Evolutionary conservation across 2,888 invertebrate genomes (phyloP), one percentile per base, ranked within the genome.

Genomic region (Phasia obesa): DNA sequence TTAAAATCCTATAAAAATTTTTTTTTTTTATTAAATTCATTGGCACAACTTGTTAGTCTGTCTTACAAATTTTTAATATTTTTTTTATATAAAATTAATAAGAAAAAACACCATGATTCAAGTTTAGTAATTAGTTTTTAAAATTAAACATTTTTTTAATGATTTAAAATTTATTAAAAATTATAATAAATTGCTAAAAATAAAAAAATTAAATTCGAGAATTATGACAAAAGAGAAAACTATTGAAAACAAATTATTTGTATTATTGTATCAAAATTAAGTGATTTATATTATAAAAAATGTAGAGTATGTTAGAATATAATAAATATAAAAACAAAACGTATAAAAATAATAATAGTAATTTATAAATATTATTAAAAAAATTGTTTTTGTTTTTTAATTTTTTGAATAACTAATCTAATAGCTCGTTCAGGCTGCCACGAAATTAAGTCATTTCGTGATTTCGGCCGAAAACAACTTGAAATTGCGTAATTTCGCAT

Each of bases 261-360:
- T 65, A 71, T 65, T 60, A 76, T 67, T 76, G 75, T 79, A 79
- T 25, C 71, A 79, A 79, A 79, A 71, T 71, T 79, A 62, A 79
- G 49, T 76, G 49, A 79, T 79, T 83, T 75, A 31, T 60, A 60
- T 70, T 59, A 21, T 57, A 19, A 49, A 67, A 47, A 69, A 35
- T 74, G 55, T 70, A 67, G 67, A 67, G 60, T 76, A 83, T 83
- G 83, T 83, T 79, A 76, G 75, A 76, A 76, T 53, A 64, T 21
- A 65, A 77, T 44, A 59, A 76, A 59, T 35, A 35, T 38, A 73
- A 62, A 62, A 65, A 35, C 17, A 60, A 44, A 60, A 71, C 23
- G 13, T 55, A 78, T 65, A 67, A 76, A 47, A 67, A 27, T 35
- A 67, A 69, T 57, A 77, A 70, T 71, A 78, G 71, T 53, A 42